A percentile compares a stretch with the other conserved stretches of the same genome.
These are phyloP conservation scores for Molorchus minor DNA, from an alignment of 2,888 invertebrate genomes.

Conservation along the genomic window DNA sequence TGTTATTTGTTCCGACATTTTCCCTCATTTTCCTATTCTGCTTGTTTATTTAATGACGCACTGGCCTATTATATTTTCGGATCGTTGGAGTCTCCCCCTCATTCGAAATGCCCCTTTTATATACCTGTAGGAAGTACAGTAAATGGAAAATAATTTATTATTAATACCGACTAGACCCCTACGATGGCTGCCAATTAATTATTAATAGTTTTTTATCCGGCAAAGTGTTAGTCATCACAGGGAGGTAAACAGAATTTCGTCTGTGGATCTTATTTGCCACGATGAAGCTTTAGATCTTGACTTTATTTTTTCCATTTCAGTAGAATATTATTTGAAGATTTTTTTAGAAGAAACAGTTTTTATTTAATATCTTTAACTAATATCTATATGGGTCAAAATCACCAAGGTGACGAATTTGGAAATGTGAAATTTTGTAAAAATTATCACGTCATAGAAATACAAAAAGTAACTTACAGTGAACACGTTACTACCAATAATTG, in stretches of 20 bases:
- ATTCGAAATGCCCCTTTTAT: constrained; percentile 31
- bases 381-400: no score
- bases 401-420: no score
- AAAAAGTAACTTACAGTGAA: no score
- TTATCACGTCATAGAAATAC: no score
- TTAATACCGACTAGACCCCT: constrained; percentile 43
- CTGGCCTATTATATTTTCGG: constrained; percentile 25
- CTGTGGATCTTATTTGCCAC: no score
- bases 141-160: constrained; percentile 52
- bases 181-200: constrained; percentile 39
- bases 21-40: constrained; percentile 9
- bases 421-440: no score
- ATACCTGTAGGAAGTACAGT: constrained; percentile 47
- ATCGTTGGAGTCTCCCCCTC: constrained; percentile 32
- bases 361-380: no score
- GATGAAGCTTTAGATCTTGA: no score
- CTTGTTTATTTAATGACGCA: constrained; percentile 24
- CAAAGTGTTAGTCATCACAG: constrained; percentile 25
- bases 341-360: no score
- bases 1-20: constrained; percentile 1
- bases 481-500: no score
- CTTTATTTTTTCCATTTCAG: no score
- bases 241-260: neutral
- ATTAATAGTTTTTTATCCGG: constrained; percentile 33
- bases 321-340: no score